Conservation (phyloP, 2,888 invertebrate species). For the Sinodicranocentrus sp. region DNA sequence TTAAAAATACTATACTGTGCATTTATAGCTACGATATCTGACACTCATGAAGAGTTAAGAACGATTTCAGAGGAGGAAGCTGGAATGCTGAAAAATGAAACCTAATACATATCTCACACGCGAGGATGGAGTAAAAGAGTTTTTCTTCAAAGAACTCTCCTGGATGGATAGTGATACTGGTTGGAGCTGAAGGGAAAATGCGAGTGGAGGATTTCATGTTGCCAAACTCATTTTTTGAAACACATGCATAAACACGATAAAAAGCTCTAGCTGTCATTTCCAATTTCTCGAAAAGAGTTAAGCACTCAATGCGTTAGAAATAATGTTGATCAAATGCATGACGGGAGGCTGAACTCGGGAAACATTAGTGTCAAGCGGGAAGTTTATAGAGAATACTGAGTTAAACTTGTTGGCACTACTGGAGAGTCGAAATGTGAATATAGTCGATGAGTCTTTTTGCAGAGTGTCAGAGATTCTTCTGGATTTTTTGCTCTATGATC, state of each 20-base stretch:
- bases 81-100: conserved; percentile 31
- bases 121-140: too few relatives aligned
- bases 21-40: conserved; percentile 14
- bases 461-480: too few relatives aligned
- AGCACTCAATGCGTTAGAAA: conserved; percentile 45
- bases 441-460: too few relatives aligned
- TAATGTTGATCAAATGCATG: conserved; percentile 35
- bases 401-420: too few relatives aligned
- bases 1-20: too few relatives aligned
- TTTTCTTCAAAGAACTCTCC: too few relatives aligned
- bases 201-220: conserved; percentile 2
- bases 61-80: conserved; percentile 7
- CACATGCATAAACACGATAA: conserved; percentile 49
- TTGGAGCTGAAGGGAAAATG: neutral
- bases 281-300: conserved; percentile 63
- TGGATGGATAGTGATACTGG: too few relatives aligned
- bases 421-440: too few relatives aligned
- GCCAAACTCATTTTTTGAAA: conserved; percentile 55
- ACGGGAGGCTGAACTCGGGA: conserved; percentile 47
- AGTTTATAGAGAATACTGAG: conserved; percentile 31
- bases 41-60: conserved; percentile 19
- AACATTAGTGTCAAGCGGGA: conserved; percentile 57
- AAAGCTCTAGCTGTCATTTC: conserved; percentile 59
- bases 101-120: neutral
- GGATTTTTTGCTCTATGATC: too few relatives aligned